Base-by-base conservation (phyloP, 2,113 vertebrate species). In the Rynchops niger region DNA sequence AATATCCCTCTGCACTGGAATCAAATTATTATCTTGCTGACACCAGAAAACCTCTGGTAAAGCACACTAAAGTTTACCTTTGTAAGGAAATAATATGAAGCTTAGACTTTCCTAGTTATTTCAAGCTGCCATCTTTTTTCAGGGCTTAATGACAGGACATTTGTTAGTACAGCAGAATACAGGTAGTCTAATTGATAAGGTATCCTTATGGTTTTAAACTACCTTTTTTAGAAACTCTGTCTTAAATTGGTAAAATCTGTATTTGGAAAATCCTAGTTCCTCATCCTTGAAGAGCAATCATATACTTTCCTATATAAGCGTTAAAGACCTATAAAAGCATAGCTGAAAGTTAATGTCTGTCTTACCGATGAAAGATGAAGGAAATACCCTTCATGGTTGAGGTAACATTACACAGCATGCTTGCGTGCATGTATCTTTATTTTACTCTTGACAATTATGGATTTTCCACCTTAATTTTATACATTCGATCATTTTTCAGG, bases 221-320 rank as follows among this genome's bases (percentile, higher is more conserved):
- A 49, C 4, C 3, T 9, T 52, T 72, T 94, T 65, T 50, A 90
- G 65, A 93, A 93, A 85, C 29, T 49, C 29, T 25, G 13, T 66
- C 32, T 50, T 86, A 66, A 77, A 65, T 6, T 62, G 45, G 26
- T 58, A 26, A 80, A 62, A 84, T 55, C 30, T 83, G 45, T 70
- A 86, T 62, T 53, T 50, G 40, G 40, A 91, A 82, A 34, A 62
- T 88, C 22, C 25, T 67, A 82, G 62, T 26, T 82, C 34, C 49
- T 96, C 96, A 97, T 42, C 84, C 96, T 77, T 95, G 93, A 97
- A 96, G 84, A 82, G 10, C 92, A 94, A 55, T 85, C 78, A 63
- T 6, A 45, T 11, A 69, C 27, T 63, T 81, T 38, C 94, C 82
- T 70, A 77, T 15, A 32, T 45, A 82, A 96, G 96, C 53, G 91